Evolutionary conservation across 2,888 invertebrate species (phyloP).

Genomic region (Lasioglossum calceatum): DNA sequence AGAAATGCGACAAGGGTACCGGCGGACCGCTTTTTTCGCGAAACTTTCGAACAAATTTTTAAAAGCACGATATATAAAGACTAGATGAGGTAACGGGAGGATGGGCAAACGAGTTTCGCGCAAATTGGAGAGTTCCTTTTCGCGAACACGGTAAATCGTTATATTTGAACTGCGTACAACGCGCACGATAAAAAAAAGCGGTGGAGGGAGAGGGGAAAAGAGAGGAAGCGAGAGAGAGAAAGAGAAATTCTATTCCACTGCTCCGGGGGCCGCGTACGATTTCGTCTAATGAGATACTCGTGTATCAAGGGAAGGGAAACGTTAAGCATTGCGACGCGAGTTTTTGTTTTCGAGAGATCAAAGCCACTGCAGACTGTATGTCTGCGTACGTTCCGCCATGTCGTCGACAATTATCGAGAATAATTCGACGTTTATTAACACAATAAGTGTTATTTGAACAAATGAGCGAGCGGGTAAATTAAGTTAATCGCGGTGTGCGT

Average conservation of each 20-base stretch:
- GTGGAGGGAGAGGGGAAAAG: not conserved
- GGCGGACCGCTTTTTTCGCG: constrained; percentile 40
- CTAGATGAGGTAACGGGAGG: constrained; percentile 41
- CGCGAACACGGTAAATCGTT: constrained; percentile 55
- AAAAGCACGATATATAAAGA: constrained; percentile 61
- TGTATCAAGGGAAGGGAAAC: constrained; percentile 13
- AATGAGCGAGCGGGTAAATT: not conserved
- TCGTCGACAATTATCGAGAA: not conserved
- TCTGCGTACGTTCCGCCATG: not conserved
- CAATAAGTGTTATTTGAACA: not conserved
- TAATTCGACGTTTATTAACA: not conserved
- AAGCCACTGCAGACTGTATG: not conserved
- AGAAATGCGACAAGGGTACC: constrained; percentile 40
- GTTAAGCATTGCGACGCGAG: constrained; percentile 20
- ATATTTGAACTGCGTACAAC: constrained; percentile 51
- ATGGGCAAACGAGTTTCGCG: constrained; percentile 51
- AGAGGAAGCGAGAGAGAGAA: not conserved
- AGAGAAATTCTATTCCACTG: constrained; percentile 31
- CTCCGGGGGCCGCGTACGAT: constrained; percentile 30
- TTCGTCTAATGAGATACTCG: constrained; percentile 50
- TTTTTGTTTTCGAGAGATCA: constrained; percentile 29
- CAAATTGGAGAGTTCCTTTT: constrained; percentile 73
- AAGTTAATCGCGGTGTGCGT: not conserved
- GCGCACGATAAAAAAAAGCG: constrained; percentile 12
- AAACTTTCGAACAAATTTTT: constrained; percentile 70